Evolutionary conservation across 2,113 vertebrate genomes (phyloP), one percentile per base, ranked within the genome.

Genomic region (Misgurnus mizolepis): DNA sequence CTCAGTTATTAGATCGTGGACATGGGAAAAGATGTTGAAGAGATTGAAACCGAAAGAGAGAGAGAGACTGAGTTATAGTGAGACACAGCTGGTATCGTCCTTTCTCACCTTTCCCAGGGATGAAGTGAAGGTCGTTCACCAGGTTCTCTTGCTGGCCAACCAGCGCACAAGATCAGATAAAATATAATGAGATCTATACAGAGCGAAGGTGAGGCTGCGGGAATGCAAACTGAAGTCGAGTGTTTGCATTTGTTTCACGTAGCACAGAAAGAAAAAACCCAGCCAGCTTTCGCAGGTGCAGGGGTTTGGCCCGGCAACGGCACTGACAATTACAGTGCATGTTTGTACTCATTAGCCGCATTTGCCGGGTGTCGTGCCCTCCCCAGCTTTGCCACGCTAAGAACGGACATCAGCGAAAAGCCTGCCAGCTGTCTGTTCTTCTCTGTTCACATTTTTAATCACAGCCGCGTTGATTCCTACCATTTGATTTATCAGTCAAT

Each of bases 281-380:
- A 78, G 72, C 76, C 67, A 75, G 50, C 81, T 67, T 34, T 65
- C 43, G 75, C 84, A 85, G 81, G 84, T 85, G 83, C 74, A 17
- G 15, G 34, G 67, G 68, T 81, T 84, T 49, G 82, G 83, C 80
- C 84, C 78, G 62, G 41, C 70, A 50, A 78, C 10, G 56, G 78
- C 60, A 66, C 77, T 76, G 79, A 69, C 83, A 89, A 88, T 91
- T 88, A 89, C 22, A 67, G 66, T 66, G 39, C 10, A 45, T 84
- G 85, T 89, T 89, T 88, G 87, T 83, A 83, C 72, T 86, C 80
- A 85, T 88, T 86, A 88, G 67, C 78, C 66, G 66, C 18, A 58
- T 83, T 79, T 86, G 77, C 82, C 17, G 67, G 81, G 50, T 66
- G 39, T 17, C 15, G 53, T 70, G 80, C 74, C 69, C 79, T 76